A percentile compares a stretch with the other conserved stretches of the same genome.
Conservation (phyloP, 2,113 vertebrate species). For the Mandrillus leucophaeus region DNA sequence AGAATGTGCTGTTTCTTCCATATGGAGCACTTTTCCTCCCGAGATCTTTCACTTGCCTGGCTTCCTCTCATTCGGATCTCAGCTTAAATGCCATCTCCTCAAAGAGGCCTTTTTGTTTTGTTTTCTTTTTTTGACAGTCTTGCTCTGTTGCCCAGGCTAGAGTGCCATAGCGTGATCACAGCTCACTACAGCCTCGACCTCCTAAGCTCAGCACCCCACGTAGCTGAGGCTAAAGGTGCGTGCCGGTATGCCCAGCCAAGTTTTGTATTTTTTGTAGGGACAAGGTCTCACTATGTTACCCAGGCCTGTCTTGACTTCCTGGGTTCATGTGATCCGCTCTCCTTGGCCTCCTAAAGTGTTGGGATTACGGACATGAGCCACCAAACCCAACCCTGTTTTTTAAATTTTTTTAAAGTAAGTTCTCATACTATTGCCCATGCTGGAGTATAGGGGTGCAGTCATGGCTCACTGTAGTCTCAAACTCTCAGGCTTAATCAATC, state of each 20-base stretch:
- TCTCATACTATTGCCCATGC: too few relatives aligned
- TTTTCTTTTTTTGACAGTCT: too few relatives aligned
- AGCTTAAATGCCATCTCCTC: too few relatives aligned
- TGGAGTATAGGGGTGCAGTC: too few relatives aligned
- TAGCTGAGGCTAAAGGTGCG: neutral
- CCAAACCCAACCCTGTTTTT: neutral
- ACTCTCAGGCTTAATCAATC: too few relatives aligned
- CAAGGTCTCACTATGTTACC: neutral
- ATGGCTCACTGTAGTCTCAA: too few relatives aligned
- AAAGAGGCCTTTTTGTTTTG: too few relatives aligned
- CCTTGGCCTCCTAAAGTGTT: neutral
- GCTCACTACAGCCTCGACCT: neutral
- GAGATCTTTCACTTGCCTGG: too few relatives aligned
- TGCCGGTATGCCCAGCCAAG: neutral
- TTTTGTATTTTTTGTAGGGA: neutral
- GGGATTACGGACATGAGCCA: neutral
- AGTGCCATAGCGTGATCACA: neutral
- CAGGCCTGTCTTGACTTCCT: neutral
- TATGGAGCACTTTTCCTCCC: too few relatives aligned
- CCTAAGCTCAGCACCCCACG: neutral
- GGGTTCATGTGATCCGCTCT: neutral
- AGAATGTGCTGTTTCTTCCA: too few relatives aligned
- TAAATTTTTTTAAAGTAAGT: too few relatives aligned
- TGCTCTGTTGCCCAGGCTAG: neutral
- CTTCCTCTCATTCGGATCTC: too few relatives aligned